Conservation (phyloP, 2,888 invertebrate genomes). For the Drosophila anomelani region DNA sequence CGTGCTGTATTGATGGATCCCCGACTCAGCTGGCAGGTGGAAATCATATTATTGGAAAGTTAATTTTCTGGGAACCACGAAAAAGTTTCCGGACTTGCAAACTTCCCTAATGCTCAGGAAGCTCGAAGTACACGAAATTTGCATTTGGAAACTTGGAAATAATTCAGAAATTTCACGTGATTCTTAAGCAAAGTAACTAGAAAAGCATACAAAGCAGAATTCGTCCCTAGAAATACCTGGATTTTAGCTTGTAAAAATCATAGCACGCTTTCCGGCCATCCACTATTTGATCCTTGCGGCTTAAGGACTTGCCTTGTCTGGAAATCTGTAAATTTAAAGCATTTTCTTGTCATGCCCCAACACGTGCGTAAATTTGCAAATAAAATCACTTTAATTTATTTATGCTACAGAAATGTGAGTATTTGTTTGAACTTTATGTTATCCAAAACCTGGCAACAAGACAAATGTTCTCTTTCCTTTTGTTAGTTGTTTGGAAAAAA, state of each 20-base stretch:
- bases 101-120: background rate
- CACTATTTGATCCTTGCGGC: background rate
- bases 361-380: constrained; percentile 6
- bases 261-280: background rate
- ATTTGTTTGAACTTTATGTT: background rate
- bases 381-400: background rate
- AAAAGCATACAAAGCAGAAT: background rate
- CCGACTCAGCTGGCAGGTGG: constrained; percentile 15
- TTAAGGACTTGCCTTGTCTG: background rate
- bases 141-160: background rate
- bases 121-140: background rate
- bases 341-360: background rate
- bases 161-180: background rate
- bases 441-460: background rate
- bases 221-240: background rate
- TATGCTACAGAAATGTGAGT: background rate
- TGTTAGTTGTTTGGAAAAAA: too few species aligned
- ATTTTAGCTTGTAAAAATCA: background rate
- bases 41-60: constrained; percentile 23
- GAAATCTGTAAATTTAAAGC: constrained; percentile 1
- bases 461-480: too few species aligned
- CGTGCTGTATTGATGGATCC: constrained; percentile 29
- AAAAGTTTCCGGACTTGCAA: background rate
- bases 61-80: background rate
- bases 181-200: background rate